phyloP scores from a whole-genome alignment of 2,797 vertebrate species.

The Rallus crepitans region DNA sequence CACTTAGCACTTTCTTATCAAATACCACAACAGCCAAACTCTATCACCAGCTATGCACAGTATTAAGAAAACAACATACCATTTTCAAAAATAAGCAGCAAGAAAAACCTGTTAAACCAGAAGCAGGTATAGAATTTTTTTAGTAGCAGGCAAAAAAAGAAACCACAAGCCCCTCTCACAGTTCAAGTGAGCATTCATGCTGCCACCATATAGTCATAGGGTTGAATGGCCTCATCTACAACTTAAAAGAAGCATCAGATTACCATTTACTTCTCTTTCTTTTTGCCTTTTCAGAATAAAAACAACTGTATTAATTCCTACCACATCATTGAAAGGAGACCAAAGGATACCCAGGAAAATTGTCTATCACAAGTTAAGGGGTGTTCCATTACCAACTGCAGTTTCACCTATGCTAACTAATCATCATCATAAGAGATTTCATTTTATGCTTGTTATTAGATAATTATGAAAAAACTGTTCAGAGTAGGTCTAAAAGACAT shows the following conservation, averaged over 20 bases:
- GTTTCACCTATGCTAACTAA: background rate
- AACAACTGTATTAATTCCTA: background rate
- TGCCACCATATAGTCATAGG: background rate
- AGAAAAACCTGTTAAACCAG: background rate
- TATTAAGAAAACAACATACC: background rate
- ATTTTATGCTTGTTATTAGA: background rate
- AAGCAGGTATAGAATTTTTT: background rate
- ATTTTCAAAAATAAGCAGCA: background rate
- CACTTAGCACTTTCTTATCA: background rate
- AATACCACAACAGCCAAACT: background rate
- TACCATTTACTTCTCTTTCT: background rate
- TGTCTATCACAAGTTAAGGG: background rate
- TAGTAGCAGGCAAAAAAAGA: background rate
- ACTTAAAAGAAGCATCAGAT: background rate
- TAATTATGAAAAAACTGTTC: background rate
- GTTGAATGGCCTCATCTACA: background rate
- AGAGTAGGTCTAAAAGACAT: background rate
- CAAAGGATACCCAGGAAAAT: background rate
- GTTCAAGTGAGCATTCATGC: background rate
- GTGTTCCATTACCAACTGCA: background rate
- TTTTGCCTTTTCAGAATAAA: too few species aligned
- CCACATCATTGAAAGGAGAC: background rate
- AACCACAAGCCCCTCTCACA: rapidly evolving
- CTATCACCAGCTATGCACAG: background rate
- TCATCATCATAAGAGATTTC: background rate